These are phyloP conservation scores for Carcharodon carcharias DNA, from an alignment of 2,797 vertebrate species.

Conservation along the genomic window DNA sequence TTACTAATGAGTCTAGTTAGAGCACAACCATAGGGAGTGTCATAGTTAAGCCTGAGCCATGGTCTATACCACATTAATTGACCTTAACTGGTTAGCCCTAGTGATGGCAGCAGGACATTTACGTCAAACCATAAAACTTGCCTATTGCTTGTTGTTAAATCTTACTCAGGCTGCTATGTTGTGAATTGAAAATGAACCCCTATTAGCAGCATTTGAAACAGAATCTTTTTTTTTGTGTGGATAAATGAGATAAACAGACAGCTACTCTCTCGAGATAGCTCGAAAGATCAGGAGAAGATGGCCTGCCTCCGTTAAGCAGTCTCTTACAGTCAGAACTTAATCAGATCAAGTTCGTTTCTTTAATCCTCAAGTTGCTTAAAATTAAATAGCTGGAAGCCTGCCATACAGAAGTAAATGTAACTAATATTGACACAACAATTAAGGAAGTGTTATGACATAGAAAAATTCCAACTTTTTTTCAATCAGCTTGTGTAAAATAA, in stretches of 20 bases:
- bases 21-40: neutral
- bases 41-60: neutral
- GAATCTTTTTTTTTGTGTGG: neutral
- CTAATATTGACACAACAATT: neutral
- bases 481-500: neutral
- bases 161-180: neutral
- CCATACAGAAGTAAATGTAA: neutral
- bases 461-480: neutral
- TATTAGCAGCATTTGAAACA: neutral
- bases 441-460: neutral
- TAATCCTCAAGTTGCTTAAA: neutral
- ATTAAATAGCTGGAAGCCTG: neutral
- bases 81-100: neutral
- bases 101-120: neutral
- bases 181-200: neutral
- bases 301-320: neutral
- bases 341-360: constrained; percentile 21
- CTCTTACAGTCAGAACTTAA: neutral
- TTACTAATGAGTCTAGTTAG: neutral
- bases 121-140: neutral
- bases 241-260: neutral
- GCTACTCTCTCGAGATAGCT: neutral
- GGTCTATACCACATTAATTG: neutral
- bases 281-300: too few relatives aligned
- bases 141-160: neutral